Evolutionary conservation across 2,888 invertebrate genomes (phyloP).

Genomic region (Lissocephala sabroskyi): DNA sequence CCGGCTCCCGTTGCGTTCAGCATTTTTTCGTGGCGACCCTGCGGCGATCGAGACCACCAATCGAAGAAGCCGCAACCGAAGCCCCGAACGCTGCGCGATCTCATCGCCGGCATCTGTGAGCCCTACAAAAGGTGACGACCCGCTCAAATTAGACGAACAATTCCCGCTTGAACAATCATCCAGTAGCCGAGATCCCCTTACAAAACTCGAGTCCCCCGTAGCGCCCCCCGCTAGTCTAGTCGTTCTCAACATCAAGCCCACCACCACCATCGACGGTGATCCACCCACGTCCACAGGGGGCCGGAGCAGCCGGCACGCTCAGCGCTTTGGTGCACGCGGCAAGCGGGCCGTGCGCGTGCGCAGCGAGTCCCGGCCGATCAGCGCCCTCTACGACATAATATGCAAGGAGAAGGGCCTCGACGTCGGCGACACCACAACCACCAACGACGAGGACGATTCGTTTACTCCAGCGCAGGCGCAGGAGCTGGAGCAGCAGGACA

Average conservation of each 20-base stretch:
- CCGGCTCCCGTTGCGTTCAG: constrained; percentile 12
- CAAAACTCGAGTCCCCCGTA: constrained; percentile 24
- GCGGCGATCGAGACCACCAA: constrained; percentile 32
- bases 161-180: constrained; percentile 12
- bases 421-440: constrained; percentile 48
- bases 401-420: constrained; percentile 72
- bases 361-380: constrained; percentile 71
- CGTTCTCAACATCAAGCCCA: constrained; percentile 33
- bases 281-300: constrained; percentile 12
- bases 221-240: constrained; percentile 47
- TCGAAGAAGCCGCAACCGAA: constrained; percentile 15
- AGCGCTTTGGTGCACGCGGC: constrained; percentile 64
- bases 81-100: constrained; percentile 50
- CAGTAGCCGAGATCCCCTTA: no score
- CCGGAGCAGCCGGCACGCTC: constrained; percentile 59
- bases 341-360: constrained; percentile 70
- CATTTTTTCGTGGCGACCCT: constrained; percentile 64
- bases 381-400: constrained; percentile 72
- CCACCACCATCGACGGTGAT: constrained; percentile 10
- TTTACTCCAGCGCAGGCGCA: constrained; percentile 19
- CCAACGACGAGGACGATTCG: constrained; percentile 37
- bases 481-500: constrained; percentile 13
- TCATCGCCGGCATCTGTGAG: constrained; percentile 55
- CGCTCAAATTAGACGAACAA: no score
- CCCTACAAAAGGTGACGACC: constrained; percentile 62